Evolutionary conservation across 53 echinoderm and acorn worm species (phyloP).

Genomic region (Patiria pectinifera): DNA sequence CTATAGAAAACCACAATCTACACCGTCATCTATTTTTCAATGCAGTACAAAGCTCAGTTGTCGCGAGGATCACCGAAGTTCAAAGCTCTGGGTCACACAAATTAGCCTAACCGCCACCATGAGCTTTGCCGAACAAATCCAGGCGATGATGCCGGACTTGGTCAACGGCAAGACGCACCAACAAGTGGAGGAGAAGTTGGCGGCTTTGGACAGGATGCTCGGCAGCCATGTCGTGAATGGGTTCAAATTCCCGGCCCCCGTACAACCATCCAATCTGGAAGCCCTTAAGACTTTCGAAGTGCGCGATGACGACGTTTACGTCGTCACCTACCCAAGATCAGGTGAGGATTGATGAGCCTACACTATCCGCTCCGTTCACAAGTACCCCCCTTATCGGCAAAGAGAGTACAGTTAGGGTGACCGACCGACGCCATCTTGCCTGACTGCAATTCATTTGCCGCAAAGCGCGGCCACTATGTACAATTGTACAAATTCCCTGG

Average conservation of each 20-base stretch:
- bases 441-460: too few species aligned
- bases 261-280: slow-evolving; percentile 4
- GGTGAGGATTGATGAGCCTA: background rate
- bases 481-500: too few species aligned
- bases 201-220: background rate
- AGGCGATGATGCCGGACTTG: slow-evolving; percentile 1
- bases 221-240: slow-evolving; percentile 4
- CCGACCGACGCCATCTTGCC: too few species aligned
- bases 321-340: slow-evolving; percentile 5
- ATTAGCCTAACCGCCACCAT: background rate
- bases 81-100: too few species aligned
- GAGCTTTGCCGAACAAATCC: background rate
- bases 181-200: background rate
- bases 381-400: too few species aligned
- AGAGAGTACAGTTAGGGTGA: too few species aligned
- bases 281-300: slow-evolving; percentile 19
- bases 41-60: too few species aligned
- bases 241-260: background rate
- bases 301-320: slow-evolving; percentile 9
- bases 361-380: too few species aligned
- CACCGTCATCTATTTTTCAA: too few species aligned
- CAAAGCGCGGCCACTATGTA: too few species aligned
- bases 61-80: too few species aligned
- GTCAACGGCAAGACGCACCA: slow-evolving; percentile 14
- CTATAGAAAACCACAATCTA: too few species aligned